Conservation (phyloP, 1,140 invertebrate species). For the Nylanderia fulva region DNA sequence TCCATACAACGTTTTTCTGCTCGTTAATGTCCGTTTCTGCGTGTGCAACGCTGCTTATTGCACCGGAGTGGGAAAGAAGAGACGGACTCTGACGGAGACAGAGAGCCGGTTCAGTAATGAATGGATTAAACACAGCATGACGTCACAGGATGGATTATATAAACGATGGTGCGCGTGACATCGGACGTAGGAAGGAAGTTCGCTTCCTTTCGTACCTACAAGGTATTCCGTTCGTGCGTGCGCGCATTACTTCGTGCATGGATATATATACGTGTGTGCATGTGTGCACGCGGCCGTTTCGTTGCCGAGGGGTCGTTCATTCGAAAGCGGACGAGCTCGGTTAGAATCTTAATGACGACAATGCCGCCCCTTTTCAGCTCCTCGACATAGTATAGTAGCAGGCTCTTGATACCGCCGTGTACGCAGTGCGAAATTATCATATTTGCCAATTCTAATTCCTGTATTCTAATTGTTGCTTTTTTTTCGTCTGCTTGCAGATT, state of each 20-base stretch:
- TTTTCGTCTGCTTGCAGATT: conserved; percentile 40
- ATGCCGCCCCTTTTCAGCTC: conserved; percentile 68
- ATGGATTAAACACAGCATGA: conserved; percentile 80
- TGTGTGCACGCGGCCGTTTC: conserved; percentile 53
- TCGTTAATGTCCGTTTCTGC: conserved; percentile 4
- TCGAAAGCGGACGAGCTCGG: conserved; percentile 75
- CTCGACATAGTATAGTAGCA: neutral
- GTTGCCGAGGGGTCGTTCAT: conserved; percentile 73
- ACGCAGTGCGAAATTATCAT: conserved; percentile 28
- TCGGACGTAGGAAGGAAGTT: conserved; percentile 80
- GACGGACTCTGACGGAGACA: conserved; percentile 24
- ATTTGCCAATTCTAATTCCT: conserved; percentile 6
- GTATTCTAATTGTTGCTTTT: conserved; percentile 43
- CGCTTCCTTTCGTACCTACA: conserved; percentile 80
- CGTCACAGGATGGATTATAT: conserved; percentile 82
- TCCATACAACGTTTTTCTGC: neutral
- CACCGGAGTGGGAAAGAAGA: conserved; percentile 10
- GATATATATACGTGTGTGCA: neutral
- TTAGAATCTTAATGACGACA: conserved; percentile 73
- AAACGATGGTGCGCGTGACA: conserved; percentile 78
- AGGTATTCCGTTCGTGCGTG: conserved; percentile 67
- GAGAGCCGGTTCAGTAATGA: conserved; percentile 72
- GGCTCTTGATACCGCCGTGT: neutral
- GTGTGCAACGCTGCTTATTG: neutral
- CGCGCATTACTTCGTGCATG: conserved; percentile 4